Evolutionary conservation across 2,113 vertebrate species (phyloP).

Genomic region (Progne subis): DNA sequence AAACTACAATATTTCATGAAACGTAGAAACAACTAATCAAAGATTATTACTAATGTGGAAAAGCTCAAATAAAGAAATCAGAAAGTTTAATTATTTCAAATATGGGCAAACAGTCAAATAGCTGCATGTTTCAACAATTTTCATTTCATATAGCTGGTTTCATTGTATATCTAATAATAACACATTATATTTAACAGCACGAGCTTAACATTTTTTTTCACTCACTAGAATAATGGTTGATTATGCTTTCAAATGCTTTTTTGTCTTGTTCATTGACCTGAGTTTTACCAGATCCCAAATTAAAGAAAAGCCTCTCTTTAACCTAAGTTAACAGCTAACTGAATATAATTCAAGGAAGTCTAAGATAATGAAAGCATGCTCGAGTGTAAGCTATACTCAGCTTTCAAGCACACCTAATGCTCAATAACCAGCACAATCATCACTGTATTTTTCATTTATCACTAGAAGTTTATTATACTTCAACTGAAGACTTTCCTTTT

Average conservation of each 20-base stretch:
- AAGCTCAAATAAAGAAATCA: background rate
- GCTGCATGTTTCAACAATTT: background rate
- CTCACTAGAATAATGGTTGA: background rate
- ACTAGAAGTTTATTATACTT: background rate
- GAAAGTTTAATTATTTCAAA: background rate
- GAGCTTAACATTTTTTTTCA: background rate
- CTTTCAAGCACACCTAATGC: background rate
- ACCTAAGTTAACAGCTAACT: background rate
- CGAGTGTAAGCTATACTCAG: background rate
- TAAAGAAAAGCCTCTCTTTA: background rate
- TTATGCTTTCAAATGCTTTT: background rate
- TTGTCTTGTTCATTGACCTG: background rate
- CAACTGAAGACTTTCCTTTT: background rate
- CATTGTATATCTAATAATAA: background rate
- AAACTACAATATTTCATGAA: background rate
- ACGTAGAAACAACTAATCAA: background rate
- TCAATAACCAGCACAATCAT: background rate
- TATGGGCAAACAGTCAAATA: background rate
- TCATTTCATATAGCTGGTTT: background rate
- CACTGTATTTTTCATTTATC: background rate
- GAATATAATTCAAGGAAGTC: background rate
- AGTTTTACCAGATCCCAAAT: background rate
- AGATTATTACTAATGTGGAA: background rate
- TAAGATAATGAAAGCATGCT: background rate
- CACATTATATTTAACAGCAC: background rate